Evolutionary conservation across 1,140 invertebrate species (phyloP).

Genomic region (Whitmania pigra): DNA sequence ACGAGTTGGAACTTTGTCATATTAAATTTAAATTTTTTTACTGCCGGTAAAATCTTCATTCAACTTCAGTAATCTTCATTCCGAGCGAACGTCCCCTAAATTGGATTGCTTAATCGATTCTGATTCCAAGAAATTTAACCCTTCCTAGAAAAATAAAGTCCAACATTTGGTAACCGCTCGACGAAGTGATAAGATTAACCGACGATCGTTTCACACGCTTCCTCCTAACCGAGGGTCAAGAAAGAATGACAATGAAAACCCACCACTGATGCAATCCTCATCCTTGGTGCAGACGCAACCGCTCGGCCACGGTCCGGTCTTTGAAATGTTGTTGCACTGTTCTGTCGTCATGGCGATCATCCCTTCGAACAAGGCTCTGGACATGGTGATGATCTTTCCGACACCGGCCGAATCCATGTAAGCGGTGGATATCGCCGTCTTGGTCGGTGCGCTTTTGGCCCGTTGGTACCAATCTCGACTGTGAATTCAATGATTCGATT

Average conservation of each 20-base stretch:
- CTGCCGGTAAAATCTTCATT: no score
- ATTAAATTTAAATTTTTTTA: no score
- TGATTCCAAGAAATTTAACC: no score
- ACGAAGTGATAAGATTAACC: no score
- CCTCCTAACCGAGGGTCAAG: neutral
- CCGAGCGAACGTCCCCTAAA: no score
- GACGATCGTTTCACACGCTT: no score
- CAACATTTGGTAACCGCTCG: no score
- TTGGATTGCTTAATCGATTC: no score
- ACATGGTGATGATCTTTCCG: constrained; percentile 44
- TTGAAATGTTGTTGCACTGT: constrained; percentile 34
- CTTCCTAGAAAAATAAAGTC: no score
- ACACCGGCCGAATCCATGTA: constrained; percentile 45
- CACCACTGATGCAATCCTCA: constrained; percentile 40
- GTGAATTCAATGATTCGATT: neutral
- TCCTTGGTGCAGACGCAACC: constrained; percentile 41
- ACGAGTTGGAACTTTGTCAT: no score
- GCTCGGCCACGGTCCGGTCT: constrained; percentile 34
- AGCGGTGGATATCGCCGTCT: constrained; percentile 44
- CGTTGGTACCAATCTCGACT: constrained; percentile 42
- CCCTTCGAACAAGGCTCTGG: constrained; percentile 44
- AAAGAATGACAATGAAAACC: constrained; percentile 20
- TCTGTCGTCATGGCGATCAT: constrained; percentile 37
- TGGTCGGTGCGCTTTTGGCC: constrained; percentile 38
- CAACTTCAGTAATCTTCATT: no score